Conservation (phyloP, 2,888 invertebrate species). For the Chironomus tentans region DNA sequence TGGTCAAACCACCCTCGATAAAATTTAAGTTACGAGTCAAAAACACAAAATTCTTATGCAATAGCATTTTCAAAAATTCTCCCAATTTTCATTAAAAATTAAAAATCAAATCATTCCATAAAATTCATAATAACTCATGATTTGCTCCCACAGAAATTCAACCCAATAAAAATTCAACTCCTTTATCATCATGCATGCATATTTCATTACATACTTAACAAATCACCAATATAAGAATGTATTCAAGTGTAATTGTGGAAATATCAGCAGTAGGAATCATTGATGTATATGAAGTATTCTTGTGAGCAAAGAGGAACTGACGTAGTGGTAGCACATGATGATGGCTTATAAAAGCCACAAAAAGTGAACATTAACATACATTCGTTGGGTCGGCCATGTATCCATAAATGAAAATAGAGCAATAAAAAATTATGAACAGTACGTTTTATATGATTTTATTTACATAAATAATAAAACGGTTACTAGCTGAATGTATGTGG, state of each 20-base stretch:
- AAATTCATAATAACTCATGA: too few relatives aligned
- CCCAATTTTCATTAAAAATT: too few relatives aligned
- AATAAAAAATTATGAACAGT: conserved; percentile 25
- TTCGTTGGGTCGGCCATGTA: conserved; percentile 7
- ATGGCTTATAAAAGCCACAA: conserved; percentile 8
- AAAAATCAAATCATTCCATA: too few relatives aligned
- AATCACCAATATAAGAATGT: too few relatives aligned
- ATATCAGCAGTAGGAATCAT: too few relatives aligned
- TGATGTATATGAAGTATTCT: not conserved
- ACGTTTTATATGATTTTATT: conserved; percentile 25
- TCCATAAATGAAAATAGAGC: conserved; percentile 26
- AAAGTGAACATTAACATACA: conserved; percentile 10
- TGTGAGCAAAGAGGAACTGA: not conserved
- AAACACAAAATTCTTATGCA: too few relatives aligned
- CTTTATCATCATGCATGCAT: not conserved
- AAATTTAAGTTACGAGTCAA: too few relatives aligned
- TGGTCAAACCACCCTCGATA: too few relatives aligned
- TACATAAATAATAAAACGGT: conserved; percentile 26
- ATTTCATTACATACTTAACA: too few relatives aligned
- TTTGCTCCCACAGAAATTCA: too few relatives aligned
- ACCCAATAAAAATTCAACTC: not conserved
- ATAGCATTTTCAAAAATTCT: too few relatives aligned
- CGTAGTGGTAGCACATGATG: conserved; percentile 2
- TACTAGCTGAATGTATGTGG: not conserved
- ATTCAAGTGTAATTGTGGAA: too few relatives aligned